Evolutionary conservation across 2,888 invertebrate species (phyloP).

Genomic region (Hipparchia sbordonii): DNA sequence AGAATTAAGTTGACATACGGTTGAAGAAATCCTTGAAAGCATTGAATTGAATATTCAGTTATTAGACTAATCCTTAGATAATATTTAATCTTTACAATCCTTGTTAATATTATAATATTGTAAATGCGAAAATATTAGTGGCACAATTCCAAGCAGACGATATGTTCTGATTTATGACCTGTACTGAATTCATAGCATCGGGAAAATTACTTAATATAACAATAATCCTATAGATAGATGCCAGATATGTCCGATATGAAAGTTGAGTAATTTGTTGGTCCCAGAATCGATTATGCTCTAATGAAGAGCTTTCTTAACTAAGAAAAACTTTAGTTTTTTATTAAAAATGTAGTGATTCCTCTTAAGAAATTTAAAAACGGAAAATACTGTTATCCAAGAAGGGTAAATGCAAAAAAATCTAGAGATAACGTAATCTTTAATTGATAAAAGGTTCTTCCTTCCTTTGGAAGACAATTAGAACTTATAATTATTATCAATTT

Average conservation of each 20-base stretch:
- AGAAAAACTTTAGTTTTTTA: neutral
- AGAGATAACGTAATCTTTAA: neutral
- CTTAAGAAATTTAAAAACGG: neutral
- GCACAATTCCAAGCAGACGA: too few relatives aligned
- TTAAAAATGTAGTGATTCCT: neutral
- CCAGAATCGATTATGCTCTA: neutral
- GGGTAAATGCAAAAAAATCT: neutral
- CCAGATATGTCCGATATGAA: neutral
- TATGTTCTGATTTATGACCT: too few relatives aligned
- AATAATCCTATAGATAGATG: neutral
- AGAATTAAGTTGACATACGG: neutral
- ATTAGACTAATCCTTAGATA: too few relatives aligned
- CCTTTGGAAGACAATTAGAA: neutral
- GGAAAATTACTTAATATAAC: neutral
- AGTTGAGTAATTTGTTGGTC: constrained; percentile 2
- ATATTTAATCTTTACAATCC: too few relatives aligned
- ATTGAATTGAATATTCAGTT: neutral
- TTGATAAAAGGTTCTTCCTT: neutral
- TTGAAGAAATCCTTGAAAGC: neutral
- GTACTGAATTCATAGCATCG: neutral
- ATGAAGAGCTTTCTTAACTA: neutral
- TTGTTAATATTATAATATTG: too few relatives aligned
- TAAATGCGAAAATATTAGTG: too few relatives aligned
- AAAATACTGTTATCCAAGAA: neutral
- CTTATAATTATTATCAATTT: too few relatives aligned